Conservation (phyloP, 1,140 invertebrate species). For the Calosoma granatense region DNA sequence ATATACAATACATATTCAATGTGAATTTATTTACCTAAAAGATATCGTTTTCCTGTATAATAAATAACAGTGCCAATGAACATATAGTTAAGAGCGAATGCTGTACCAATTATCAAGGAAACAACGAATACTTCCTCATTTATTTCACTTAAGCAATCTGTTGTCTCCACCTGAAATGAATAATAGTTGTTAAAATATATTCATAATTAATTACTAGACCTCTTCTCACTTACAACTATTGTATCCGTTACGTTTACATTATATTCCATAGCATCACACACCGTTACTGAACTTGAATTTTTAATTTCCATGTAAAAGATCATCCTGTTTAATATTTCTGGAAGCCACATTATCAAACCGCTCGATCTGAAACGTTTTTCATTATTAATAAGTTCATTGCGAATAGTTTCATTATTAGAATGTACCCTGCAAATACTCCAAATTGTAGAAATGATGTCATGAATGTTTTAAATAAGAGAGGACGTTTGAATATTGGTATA, state of each 20-base stretch:
- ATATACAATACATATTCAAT: neutral
- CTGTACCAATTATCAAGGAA: slow-evolving; percentile 36
- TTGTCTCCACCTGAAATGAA: too few species aligned
- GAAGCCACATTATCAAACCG: slow-evolving; percentile 44
- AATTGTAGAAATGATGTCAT: slow-evolving; percentile 47
- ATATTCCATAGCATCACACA: slow-evolving; percentile 23
- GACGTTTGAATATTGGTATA: slow-evolving; percentile 38
- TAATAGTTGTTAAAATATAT: too few species aligned
- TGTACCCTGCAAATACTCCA: slow-evolving; percentile 39
- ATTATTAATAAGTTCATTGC: neutral
- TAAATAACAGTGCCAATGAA: slow-evolving; percentile 40
- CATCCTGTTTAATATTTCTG: slow-evolving; percentile 42
- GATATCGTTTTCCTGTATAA: slow-evolving; percentile 34
- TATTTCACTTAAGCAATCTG: too few species aligned
- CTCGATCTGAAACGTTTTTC: neutral
- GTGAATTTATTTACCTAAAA: slow-evolving; percentile 12
- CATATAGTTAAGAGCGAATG: slow-evolving; percentile 38
- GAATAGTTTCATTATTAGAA: neutral
- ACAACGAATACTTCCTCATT: slow-evolving; percentile 39
- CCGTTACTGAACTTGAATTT: slow-evolving; percentile 16
- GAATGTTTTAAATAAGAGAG: slow-evolving; percentile 40
- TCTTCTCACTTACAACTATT: neutral
- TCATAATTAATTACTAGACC: neutral
- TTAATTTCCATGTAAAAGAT: slow-evolving; percentile 17
- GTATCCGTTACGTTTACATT: neutral